A percentile compares a stretch with the other conserved stretches of the same genome.
Evolutionary conservation across 2,113 vertebrate species (phyloP).

Genomic region (Scophthalmus maximus): DNA sequence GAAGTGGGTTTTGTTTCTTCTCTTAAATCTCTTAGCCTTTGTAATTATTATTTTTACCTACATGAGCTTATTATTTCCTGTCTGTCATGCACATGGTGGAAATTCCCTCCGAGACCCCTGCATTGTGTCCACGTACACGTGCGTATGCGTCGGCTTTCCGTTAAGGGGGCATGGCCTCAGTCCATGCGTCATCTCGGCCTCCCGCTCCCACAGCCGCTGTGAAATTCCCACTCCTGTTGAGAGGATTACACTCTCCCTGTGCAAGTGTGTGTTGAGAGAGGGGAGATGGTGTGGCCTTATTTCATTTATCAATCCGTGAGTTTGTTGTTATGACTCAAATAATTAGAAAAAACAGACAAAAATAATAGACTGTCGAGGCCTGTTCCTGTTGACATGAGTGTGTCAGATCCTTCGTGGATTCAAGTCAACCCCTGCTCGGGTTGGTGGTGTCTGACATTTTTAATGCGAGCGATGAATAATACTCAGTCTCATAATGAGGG

Average conservation of each 20-base stretch:
- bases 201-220: constrained; percentile 74
- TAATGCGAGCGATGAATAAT: constrained; percentile 8
- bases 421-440: neutral
- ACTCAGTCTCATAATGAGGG: neutral
- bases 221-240: constrained; percentile 78
- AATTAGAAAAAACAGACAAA: neutral
- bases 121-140: constrained; percentile 50
- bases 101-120: constrained; percentile 65
- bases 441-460: constrained; percentile 7
- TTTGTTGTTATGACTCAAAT: constrained; percentile 6
- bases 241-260: constrained; percentile 71
- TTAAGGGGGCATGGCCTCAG: constrained; percentile 62
- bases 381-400: neutral
- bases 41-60: constrained; percentile 73
- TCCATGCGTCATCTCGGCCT: constrained; percentile 70
- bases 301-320: neutral
- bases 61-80: constrained; percentile 69
- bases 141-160: constrained; percentile 53
- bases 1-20: constrained; percentile 73
- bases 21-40: constrained; percentile 65
- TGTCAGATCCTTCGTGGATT: neutral
- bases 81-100: constrained; percentile 73
- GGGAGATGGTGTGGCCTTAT: neutral
- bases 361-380: neutral
- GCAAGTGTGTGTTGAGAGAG: constrained; percentile 20